Conservation (phyloP, 2,797 vertebrate species). For the Apodemus agrarius region DNA sequence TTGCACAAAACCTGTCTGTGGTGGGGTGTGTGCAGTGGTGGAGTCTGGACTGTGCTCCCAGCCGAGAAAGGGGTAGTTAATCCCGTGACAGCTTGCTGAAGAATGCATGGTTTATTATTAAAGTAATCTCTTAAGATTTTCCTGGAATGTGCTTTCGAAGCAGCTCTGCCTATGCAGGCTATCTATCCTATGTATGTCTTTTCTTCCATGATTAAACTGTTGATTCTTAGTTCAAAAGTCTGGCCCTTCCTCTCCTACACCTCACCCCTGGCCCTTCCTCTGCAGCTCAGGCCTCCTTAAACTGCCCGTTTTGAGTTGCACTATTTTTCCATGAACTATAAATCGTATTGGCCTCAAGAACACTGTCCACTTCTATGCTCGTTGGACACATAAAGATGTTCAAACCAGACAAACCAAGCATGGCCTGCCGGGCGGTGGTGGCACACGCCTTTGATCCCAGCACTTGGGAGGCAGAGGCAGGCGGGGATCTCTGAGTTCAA, state of each 20-base stretch:
- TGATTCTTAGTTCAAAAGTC: constrained; percentile 43
- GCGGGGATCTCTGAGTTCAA: no score
- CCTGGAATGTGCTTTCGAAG: constrained; percentile 86
- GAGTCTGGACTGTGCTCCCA: constrained; percentile 78
- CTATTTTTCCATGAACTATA: constrained; percentile 76
- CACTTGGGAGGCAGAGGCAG: no score
- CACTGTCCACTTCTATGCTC: background rate
- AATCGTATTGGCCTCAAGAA: constrained; percentile 68
- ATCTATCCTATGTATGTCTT: constrained; percentile 79
- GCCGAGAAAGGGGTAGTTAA: constrained; percentile 83
- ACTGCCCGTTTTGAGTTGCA: constrained; percentile 70
- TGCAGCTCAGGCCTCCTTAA: background rate
- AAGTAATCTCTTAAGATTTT: constrained; percentile 88
- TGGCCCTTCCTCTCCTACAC: background rate
- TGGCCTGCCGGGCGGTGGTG: no score
- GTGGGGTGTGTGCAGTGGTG: background rate
- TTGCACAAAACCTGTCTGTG: constrained; percentile 74
- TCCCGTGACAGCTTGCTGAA: constrained; percentile 86
- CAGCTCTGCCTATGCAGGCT: constrained; percentile 76
- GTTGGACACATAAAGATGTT: constrained; percentile 25
- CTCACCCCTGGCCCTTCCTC: background rate
- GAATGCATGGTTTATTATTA: constrained; percentile 89
- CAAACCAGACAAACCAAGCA: background rate
- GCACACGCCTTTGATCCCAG: no score
- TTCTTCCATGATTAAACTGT: constrained; percentile 78